Percentiles rank a stretch among this genome's conserved stretches.
Conservation (phyloP, 1,140 invertebrate genomes). For the Orchesella cincta region DNA sequence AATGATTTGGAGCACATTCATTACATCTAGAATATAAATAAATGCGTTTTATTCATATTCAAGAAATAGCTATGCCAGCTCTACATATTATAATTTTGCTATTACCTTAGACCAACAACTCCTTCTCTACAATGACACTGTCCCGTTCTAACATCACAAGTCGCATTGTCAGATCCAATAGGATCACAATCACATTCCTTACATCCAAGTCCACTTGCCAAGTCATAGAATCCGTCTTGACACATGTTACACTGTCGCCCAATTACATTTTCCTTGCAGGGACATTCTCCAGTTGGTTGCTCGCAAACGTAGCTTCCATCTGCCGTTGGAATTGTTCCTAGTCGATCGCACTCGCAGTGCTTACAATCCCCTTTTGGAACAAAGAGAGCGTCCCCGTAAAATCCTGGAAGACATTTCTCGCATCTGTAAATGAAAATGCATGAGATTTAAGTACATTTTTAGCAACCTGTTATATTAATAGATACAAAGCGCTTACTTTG, state of each 20-base stretch:
- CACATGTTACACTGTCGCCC: conserved; percentile 88
- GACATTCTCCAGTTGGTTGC: conserved; percentile 78
- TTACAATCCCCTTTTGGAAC: conserved; percentile 86
- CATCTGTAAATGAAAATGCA: conserved; percentile 38
- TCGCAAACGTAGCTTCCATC: conserved; percentile 75
- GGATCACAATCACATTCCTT: conserved; percentile 81
- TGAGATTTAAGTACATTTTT: not conserved
- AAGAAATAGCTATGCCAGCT: not conserved
- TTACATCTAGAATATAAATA: conserved; percentile 67
- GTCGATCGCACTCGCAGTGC: conserved; percentile 77
- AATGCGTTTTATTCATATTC: conserved; percentile 26
- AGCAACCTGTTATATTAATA: not conserved
- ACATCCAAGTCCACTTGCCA: conserved; percentile 78
- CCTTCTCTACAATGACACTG: conserved; percentile 84
- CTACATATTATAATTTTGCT: not conserved
- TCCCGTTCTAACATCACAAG: conserved; percentile 77
- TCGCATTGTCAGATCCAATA: conserved; percentile 78
- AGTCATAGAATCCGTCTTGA: conserved; percentile 79
- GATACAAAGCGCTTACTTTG: conserved; percentile 58
- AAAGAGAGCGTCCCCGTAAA: conserved; percentile 84
- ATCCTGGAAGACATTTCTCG: conserved; percentile 63
- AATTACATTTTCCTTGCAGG: conserved; percentile 75
- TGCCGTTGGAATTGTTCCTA: conserved; percentile 72
- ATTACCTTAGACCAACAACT: conserved; percentile 70
- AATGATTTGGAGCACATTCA: conserved; percentile 79